Evolutionary conservation across 1,140 invertebrate species (phyloP).

Genomic region (Dufourea novaeangliae): DNA sequence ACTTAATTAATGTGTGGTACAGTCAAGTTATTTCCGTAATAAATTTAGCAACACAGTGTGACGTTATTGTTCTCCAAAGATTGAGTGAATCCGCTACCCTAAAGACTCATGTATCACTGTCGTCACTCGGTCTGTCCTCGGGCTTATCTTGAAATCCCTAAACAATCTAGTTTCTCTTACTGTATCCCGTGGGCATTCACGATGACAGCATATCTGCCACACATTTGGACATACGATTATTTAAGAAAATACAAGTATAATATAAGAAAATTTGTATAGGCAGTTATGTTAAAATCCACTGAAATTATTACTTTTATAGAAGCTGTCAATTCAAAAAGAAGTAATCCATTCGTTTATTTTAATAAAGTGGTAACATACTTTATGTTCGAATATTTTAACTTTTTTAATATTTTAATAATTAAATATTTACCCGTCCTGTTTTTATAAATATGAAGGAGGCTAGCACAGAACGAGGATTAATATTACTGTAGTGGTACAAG

Average conservation of each 20-base stretch:
- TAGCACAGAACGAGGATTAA: too few species aligned
- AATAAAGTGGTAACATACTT: too few species aligned
- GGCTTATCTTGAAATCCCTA: slow-evolving; percentile 31
- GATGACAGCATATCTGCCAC: neutral
- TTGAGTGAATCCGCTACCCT: slow-evolving; percentile 3
- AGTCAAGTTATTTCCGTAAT: neutral
- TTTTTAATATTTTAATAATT: too few species aligned
- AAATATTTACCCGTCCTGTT: too few species aligned
- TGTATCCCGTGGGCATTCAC: neutral
- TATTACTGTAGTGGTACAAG: too few species aligned
- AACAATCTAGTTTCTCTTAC: slow-evolving; percentile 27
- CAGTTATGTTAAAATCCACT: too few species aligned
- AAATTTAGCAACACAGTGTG: neutral
- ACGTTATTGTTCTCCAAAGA: neutral
- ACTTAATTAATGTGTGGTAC: neutral
- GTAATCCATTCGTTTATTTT: too few species aligned
- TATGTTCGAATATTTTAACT: too few species aligned
- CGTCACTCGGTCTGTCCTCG: neutral
- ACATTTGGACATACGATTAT: neutral
- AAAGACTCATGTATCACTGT: slow-evolving; percentile 11
- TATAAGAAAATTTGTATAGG: too few species aligned
- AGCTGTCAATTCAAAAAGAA: too few species aligned
- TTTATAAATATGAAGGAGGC: too few species aligned
- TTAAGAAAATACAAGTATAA: neutral
- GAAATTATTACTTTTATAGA: too few species aligned